Conservation (phyloP, 2,797 vertebrate genomes). For the Nothura maculosa region DNA sequence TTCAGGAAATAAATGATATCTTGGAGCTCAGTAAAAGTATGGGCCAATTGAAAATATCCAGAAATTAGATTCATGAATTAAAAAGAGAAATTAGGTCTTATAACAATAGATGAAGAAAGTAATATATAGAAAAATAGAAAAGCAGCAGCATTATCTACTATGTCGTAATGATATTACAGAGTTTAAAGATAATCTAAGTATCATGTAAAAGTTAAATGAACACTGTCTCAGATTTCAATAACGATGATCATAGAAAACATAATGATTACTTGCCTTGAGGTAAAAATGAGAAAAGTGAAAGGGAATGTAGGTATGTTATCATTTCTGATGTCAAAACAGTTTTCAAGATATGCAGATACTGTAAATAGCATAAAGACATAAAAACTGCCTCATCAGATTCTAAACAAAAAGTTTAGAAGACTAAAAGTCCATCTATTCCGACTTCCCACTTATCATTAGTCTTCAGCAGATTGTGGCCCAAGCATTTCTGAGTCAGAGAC, state of each 20-base stretch:
- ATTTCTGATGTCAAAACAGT: not conserved
- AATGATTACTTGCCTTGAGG: not conserved
- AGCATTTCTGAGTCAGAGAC: accelerated
- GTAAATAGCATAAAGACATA: not conserved
- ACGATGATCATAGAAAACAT: not conserved
- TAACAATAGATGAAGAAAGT: not conserved
- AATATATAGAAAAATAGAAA: not conserved
- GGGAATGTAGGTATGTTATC: not conserved
- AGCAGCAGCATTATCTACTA: not conserved
- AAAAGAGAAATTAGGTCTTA: not conserved
- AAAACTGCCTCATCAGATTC: not conserved
- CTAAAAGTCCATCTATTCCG: not conserved
- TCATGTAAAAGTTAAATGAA: not conserved
- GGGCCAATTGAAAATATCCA: not conserved
- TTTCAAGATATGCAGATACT: not conserved
- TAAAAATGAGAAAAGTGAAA: not conserved
- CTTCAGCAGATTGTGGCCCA: not conserved
- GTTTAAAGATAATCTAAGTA: not conserved
- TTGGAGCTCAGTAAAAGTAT: not conserved
- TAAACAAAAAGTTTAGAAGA: not conserved
- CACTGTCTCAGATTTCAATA: not conserved
- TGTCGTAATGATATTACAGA: not conserved
- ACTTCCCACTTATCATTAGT: not conserved
- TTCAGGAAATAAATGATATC: not conserved
- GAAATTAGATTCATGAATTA: not conserved